phyloP scores from a whole-genome alignment of 1,140 invertebrate genomes.

The Phenacoccus solenopsis region DNA sequence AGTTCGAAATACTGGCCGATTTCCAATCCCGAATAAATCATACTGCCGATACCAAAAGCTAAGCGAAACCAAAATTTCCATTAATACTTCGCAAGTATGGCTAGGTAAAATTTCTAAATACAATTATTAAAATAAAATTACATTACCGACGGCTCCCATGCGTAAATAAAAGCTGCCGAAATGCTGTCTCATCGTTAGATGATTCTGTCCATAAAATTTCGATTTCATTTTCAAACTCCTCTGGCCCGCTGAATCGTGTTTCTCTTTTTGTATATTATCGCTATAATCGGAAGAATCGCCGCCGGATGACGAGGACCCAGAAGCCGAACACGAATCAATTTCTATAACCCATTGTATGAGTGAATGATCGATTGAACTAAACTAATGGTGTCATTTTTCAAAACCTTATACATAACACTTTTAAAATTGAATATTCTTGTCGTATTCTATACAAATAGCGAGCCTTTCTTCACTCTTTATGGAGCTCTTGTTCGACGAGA shows the following conservation, averaged over 20 bases:
- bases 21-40: slow-evolving; percentile 89
- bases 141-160: slow-evolving; percentile 75
- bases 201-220: not conserved
- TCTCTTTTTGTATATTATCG: not conserved
- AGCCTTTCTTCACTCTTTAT: no score
- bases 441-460: no score
- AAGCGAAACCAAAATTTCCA: slow-evolving; percentile 24
- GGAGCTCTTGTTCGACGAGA: no score
- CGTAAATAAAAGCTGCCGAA: slow-evolving; percentile 86
- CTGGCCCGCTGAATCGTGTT: not conserved
- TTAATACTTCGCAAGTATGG: not conserved
- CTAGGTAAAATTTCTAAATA: slow-evolving; percentile 2
- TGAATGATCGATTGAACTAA: no score
- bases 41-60: slow-evolving; percentile 88
- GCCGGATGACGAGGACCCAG: not conserved
- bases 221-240: not conserved
- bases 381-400: no score
- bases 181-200: slow-evolving; percentile 39
- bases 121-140: slow-evolving; percentile 19
- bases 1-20: slow-evolving; percentile 88
- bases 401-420: no score
- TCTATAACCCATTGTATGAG: no score
- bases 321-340: not conserved
- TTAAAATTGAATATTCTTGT: no score
- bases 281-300: not conserved